Evolutionary conservation across 1,140 invertebrate species (phyloP), one percentile per base, ranked within the genome.

Genomic region (Helicoverpa armigera): DNA sequence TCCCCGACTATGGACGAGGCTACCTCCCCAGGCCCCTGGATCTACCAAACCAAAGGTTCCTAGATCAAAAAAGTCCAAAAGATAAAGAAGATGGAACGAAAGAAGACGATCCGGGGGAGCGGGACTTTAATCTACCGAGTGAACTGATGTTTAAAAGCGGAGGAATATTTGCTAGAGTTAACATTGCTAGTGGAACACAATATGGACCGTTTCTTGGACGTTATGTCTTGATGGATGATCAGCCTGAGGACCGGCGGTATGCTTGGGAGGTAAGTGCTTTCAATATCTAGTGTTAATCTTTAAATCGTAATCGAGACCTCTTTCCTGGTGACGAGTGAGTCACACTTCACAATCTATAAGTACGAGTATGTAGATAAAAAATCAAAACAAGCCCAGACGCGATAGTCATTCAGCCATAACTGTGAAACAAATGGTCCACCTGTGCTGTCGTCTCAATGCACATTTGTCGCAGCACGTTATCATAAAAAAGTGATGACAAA

Each of bases 261-360:
- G 97, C 97, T 50, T 97, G 97, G 96, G 96, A 97, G 97, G 97
- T 97, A 92, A 97, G 97, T 90, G 79, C 79, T 77, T 60, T 13
- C 7, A 31, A 51, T 61, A 29, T 18, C 31, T 67, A 67, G 72
- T 80, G 76, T 84, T 69, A 72, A 61, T 82, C 61, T 31, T 72
- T 65, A 31, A 54, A 56, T 43, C 35, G 7, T 43, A 43, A 1
- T 1, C 3, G 5, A 43, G 35, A 9, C 7, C 35, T 9, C 35
- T 43, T 43, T 43, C 9, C 35, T 35, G 35, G 5, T 43, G 35
- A 43, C 5, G 35, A 43, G 35, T 58, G 53, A 72, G 23, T 72
- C 50, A 72, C 23, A 14, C 18, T 13, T 16, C 10, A 23, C n/a
- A 18, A 16, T 50, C 14, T 48, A n/a, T n/a, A 12, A 13, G n/a